Base-by-base conservation (phyloP, 2,113 vertebrate species). In the Ammospiza caudacuta region DNA sequence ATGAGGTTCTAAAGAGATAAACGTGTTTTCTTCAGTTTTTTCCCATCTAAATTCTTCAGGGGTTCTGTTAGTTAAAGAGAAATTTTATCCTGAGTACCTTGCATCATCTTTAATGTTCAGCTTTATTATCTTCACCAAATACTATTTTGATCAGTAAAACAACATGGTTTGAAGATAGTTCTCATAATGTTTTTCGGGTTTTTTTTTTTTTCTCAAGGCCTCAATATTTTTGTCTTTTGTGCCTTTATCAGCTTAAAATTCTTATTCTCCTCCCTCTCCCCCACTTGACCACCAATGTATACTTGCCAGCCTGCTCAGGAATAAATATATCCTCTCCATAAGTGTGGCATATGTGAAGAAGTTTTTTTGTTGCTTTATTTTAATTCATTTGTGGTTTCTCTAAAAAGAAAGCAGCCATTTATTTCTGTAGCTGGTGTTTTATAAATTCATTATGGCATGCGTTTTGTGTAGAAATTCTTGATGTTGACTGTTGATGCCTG, bases 221-320 rank as follows among this genome's bases (percentile, higher is more conserved):
- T 89, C 66, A 16, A 2, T 67, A 22, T 79, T 89, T 78, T 88
- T 89, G 15, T 82, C 25, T 49, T 44, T 43, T 31, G 66, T 95
- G 77, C 77, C 91, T 95, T 89, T 72, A 92, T 74, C 46, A 74
- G 12, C 41, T 83, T 69, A 52, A 73, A 86, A 52, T 83, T 86
- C 6, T 66, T 79, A 75, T 57, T 29, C 4, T 82, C 19, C 6
- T 62, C 54, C 11, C 15, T 84, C 11, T 69, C 46, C 9, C 11
- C 5, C 1, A 19, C 8, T 29, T 70, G 24, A 55, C 25, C 35
- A 77, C 25, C 15, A 52, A 5, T 28, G 16, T 33, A 35, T 85
- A 67, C 21, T 91, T 93, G 17, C 67, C 41, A 68, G 17, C 49
- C 28, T 89, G 35, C 85, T 94, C 85, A 88, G 88, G 79, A 88